Percentiles rank a stretch among this genome's conserved stretches.
These are phyloP conservation scores for Lycopodina hypogea DNA, from an alignment of 37 sponge, comb jelly and placozoan species.

Conservation along the genomic window DNA sequence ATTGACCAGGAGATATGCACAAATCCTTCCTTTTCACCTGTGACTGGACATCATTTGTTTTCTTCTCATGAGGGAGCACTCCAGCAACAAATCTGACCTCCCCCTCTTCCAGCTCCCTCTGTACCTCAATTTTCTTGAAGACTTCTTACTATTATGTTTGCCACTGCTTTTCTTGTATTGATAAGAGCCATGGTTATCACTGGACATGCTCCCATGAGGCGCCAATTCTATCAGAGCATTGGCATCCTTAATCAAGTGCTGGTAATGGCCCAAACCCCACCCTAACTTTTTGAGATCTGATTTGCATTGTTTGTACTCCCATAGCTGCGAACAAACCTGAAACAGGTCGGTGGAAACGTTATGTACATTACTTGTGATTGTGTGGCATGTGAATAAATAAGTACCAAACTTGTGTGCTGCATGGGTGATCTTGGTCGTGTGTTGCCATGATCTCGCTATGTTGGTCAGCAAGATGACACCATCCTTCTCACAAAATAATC, in stretches of 20 bases:
- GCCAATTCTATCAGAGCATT: slow-evolving; percentile 8
- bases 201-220: slow-evolving; percentile 3
- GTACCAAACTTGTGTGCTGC: slow-evolving; percentile 62
- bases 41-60: too few relatives aligned
- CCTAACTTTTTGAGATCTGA: slow-evolving; percentile 60
- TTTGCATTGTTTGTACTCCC: slow-evolving; percentile 47
- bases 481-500: slow-evolving; percentile 49
- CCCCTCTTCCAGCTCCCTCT: neutral
- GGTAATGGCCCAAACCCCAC: slow-evolving; percentile 59
- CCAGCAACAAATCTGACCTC: neutral
- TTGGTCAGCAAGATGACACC: slow-evolving; percentile 41
- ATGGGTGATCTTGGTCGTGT: slow-evolving; percentile 55
- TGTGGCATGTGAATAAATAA: too few relatives aligned
- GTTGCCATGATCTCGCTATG: slow-evolving; percentile 59
- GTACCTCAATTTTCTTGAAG: neutral
- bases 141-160: slow-evolving; percentile 2
- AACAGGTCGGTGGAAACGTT: too few relatives aligned
- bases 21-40: too few relatives aligned
- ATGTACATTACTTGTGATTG: neutral
- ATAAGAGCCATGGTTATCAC: slow-evolving; percentile 12
- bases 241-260: neutral
- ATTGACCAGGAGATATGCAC: too few relatives aligned
- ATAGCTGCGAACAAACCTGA: too few relatives aligned
- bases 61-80: too few relatives aligned
- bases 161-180: slow-evolving; percentile 18